Base-by-base conservation (phyloP, 2,113 vertebrate genomes). In the Onychostoma macrolepis region DNA sequence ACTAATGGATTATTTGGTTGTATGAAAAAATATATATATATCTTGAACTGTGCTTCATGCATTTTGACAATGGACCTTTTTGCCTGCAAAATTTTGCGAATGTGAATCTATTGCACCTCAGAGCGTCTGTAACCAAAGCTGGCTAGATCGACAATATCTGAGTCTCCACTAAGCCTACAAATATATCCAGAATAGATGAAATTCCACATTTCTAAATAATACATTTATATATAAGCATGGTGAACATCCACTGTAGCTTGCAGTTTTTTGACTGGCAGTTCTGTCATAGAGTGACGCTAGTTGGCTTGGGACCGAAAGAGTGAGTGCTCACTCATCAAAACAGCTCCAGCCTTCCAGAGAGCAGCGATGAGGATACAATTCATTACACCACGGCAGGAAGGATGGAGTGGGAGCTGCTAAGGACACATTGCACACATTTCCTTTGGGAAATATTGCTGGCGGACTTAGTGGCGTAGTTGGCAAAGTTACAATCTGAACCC, bases 301-400 rank as follows among this genome's bases (percentile, higher is more conserved):
- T 50, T 71, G 36, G 36, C 12, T 56, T 38, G 45, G 7, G 26
- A 75, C 33, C 13, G 69, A 87, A 72, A 24, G 65, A n/a, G 53
- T 19, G 33, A 79, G 50, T 85, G 71, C 80, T 28, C 58, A 67
- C 19, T 76, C 80, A 87, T 83, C 80, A 83, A 83, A 83, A 87
- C 69, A 87, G 82, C 71, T 78, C 80, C 82, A 77, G 45, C 80
- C 24, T 21, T 48, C 36, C 30, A 41, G 13, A 7, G 30, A 71
- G 58, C 50, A 71, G n/a, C 33, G 15, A 58, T 79, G 38, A 11
- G 21, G 28, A 75, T 38, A 69, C 71, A 83, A 43, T 88, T 83
- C 83, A 72, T 58, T 45, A 61, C 28, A n/a, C 28, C 43, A 45
- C 21, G 43, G 53, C 8, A 41, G n/a, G n/a, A 30, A 48, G 80